Conservation (phyloP, 2,888 invertebrate species). For the Folsomia manolachei region DNA sequence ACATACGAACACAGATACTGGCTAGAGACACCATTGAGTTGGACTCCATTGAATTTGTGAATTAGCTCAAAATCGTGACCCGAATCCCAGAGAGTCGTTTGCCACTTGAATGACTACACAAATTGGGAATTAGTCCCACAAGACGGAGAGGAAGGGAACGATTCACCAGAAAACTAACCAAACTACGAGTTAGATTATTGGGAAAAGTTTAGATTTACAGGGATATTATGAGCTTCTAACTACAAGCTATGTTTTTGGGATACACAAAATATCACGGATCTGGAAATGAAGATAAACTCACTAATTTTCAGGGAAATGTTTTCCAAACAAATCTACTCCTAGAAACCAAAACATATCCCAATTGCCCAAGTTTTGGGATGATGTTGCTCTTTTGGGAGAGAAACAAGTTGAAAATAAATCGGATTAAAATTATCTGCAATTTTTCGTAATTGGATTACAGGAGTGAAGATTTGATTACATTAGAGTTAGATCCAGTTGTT, state of each 20-base stretch:
- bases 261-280: background rate
- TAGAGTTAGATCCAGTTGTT: too few species aligned
- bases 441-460: background rate
- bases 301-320: background rate
- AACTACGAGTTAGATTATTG: background rate
- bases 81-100: slow-evolving; percentile 5
- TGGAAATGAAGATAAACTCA: background rate
- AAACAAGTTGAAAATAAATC: background rate
- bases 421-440: background rate
- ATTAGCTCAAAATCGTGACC: slow-evolving; percentile 27
- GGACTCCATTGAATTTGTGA: too few species aligned
- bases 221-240: too few species aligned
- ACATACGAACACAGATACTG: background rate
- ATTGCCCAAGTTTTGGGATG: background rate
- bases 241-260: background rate
- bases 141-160: background rate
- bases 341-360: too few species aligned
- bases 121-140: background rate
- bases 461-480: too few species aligned
- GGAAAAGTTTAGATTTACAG: background rate
- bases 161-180: too few species aligned
- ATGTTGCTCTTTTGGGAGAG: background rate
- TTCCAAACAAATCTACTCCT: background rate
- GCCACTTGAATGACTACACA: background rate
- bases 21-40: too few species aligned